Base-by-base conservation (phyloP, 2,797 vertebrate species). In the Crenuchus spilurus region DNA sequence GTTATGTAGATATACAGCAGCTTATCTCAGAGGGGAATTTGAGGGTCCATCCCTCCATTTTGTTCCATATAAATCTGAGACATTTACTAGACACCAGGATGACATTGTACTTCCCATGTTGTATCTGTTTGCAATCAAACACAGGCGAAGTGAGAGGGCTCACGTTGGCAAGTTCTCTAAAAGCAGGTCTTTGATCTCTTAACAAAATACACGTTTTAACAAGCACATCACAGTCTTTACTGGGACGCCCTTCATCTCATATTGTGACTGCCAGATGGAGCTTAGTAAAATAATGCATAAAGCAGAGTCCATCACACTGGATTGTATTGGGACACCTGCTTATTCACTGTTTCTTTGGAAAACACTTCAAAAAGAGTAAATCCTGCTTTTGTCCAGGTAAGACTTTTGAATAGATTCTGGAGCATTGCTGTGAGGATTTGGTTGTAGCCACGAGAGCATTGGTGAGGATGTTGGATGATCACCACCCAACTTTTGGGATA, bases 261-360 rank as follows among this genome's bases (percentile, higher is more conserved):
- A 11, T 8, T 60, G 70, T 31, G 51, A 44, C 37, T 61, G 44
- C 18, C 18, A 67, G 33, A 66, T 24, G 18, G 31, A 60, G 52
- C n/a, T 13, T 30, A 31, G 35, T 33, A 57, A 70, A 61, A 37
- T 72, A 49, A 72, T 61, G 22, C 41, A 64, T 62, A 48, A 51
- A 68, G 33, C 75, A 74, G 60, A 49, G 28, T 54, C 68, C 48
- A 51, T 71, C 70, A 73, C 70, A 54, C n/a, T 24, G 10, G 35
- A 11, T 0, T 5, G 1, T 2, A 0, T 11, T 58, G 14, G 9
- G n/a, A n/a, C n/a, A n/a, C n/a, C n/a, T n/a, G n/a, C n/a, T n/a
- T n/a, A n/a, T n/a, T n/a, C n/a, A n/a, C n/a, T n/a, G n/a, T n/a
- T n/a, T n/a, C n/a, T n/a, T n/a, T n/a, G n/a, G n/a, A n/a, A n/a